Evolutionary conservation across 2,888 invertebrate species (phyloP), one percentile per base, ranked within the genome.

Genomic region (Odontocerum albicorne): DNA sequence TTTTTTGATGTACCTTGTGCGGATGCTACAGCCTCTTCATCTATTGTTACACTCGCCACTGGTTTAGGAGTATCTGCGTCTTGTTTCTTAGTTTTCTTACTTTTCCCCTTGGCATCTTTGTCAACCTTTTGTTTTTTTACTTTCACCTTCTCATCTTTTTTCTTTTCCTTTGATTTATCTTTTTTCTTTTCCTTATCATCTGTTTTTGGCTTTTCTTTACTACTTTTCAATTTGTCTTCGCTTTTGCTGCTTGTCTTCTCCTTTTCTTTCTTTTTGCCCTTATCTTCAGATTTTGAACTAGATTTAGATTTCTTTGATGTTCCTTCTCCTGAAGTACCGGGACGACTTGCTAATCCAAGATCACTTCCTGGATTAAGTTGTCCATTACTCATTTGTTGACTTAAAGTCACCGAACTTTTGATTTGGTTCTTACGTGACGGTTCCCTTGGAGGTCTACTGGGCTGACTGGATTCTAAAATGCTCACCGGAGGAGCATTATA

Each of bases 101-200:
- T 22, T 44, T 47, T 56, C 33, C 38, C 17, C 38, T 50, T 32
- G 2, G 8, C 10, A 15, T 45, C 45, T 46, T 43, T 68, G 67
- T 40, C 53, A 64, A 39, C 68, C 66, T 50, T 63, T 66, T 71
- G 36, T 71, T 70, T 56, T 67, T 65, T 61, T 65, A 69, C n/a
- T 65, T 44, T 53, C 33, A 4, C 20, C 8, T 46, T 21, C 46
- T 39, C 49, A 47, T 60, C 47, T 35, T 55, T 43, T 42, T 47
- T 47, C 39, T 54, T 57, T 7, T 47, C 38, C 22, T 57, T 54
- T 20, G 35, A 36, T 40, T 50, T 27, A 19, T 40, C 50, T 51
- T 43, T 53, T 43, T 32, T 36, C 13, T 49, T 38, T 31, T 46
- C 8, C 7, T 31, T 19, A 15, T 55, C 49, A 15, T 20, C 15